Conservation (phyloP, 2,888 invertebrate genomes). For the Nomada ruficornis region DNA sequence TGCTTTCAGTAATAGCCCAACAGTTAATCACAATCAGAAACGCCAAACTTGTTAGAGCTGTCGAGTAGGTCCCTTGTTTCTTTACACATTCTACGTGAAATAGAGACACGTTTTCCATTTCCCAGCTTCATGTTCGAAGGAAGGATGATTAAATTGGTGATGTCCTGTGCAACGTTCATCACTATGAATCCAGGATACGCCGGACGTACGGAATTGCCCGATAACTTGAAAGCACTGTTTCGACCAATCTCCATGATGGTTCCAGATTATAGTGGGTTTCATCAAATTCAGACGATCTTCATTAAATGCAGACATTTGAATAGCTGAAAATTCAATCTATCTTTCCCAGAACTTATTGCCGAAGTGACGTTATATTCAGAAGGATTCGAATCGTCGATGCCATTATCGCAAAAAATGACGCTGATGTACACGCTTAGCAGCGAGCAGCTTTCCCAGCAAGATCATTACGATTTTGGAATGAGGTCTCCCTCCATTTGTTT, state of each 20-base stretch:
- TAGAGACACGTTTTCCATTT: neutral
- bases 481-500: constrained; percentile 76
- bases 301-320: neutral
- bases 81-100: neutral
- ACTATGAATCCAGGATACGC: constrained; percentile 98
- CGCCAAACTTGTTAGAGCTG: constrained; percentile 90
- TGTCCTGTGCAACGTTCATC: constrained; percentile 93
- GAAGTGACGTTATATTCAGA: constrained; percentile 97
- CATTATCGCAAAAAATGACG: constrained; percentile 95
- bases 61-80: constrained; percentile 82
- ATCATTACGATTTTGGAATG: constrained; percentile 97
- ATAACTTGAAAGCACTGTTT: constrained; percentile 94
- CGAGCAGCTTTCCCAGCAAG: constrained; percentile 95
- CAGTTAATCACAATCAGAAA: constrained; percentile 95
- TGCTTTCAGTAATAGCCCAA: constrained; percentile 95
- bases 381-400: constrained; percentile 95
- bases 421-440: constrained; percentile 96
- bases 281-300: neutral
- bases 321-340: neutral
- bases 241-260: constrained; percentile 97
- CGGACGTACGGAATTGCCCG: constrained; percentile 94
- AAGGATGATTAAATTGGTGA: constrained; percentile 92
- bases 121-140: constrained; percentile 95
- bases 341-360: constrained; percentile 89
- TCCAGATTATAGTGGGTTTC: constrained; percentile 91